phyloP scores from a whole-genome alignment of 2,888 invertebrate genomes.

The Chrysotoxum bicinctum region DNA sequence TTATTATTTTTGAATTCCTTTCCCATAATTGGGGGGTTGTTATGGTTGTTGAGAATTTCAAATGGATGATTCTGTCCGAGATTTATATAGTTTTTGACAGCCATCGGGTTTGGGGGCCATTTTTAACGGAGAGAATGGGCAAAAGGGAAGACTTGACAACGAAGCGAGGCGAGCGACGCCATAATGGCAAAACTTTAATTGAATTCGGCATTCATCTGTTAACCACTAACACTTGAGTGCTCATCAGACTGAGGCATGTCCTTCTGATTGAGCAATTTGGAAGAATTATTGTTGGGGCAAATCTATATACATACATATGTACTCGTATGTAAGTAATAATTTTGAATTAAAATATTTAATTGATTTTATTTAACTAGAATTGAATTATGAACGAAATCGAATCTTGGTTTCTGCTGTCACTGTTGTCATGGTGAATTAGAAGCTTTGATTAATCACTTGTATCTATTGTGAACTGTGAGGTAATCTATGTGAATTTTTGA shows the following conservation, averaged over 20 bases:
- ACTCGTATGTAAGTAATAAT: slow-evolving; percentile 11
- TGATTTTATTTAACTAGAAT: neutral
- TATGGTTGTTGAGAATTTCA: neutral
- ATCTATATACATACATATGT: too few species aligned
- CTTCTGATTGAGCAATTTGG: neutral
- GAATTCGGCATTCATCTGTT: slow-evolving; percentile 58
- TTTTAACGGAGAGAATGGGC: neutral
- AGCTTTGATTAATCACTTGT: too few species aligned
- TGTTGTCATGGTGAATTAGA: too few species aligned
- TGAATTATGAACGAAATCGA: neutral
- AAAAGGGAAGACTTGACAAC: neutral
- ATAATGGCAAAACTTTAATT: slow-evolving; percentile 65
- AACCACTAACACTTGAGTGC: slow-evolving; percentile 38
- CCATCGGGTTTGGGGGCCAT: slow-evolving; percentile 4
- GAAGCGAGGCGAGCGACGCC: neutral
- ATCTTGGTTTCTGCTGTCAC: neutral
- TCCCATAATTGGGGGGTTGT: neutral
- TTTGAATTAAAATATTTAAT: slow-evolving; percentile 20
- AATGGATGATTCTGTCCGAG: slow-evolving; percentile 17
- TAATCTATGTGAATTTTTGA: too few species aligned
- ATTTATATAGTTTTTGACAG: slow-evolving; percentile 26
- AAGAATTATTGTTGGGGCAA: slow-evolving; percentile 23
- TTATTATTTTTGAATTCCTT: slow-evolving; percentile 62
- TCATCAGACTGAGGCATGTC: neutral
- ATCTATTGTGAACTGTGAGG: too few species aligned